These are phyloP conservation scores for Luffia ferchaultella DNA, from an alignment of 2,888 invertebrate species.

Conservation along the genomic window DNA sequence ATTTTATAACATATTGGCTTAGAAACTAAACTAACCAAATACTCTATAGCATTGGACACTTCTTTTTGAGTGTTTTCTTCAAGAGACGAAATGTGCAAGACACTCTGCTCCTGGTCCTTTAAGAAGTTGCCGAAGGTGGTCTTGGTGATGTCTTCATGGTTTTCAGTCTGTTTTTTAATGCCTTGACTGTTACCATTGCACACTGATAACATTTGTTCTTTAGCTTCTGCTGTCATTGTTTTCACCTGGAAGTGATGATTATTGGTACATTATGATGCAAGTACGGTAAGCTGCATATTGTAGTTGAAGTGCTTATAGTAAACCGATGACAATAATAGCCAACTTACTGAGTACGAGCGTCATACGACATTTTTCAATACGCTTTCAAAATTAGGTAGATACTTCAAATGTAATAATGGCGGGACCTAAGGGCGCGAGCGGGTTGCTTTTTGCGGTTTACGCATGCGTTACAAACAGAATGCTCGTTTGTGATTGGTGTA, in stretches of 20 bases:
- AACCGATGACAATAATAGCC: too few species aligned
- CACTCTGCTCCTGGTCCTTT: background rate
- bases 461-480: too few species aligned
- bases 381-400: too few species aligned
- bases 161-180: background rate
- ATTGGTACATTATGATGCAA: background rate
- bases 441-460: too few species aligned
- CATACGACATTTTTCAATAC: too few species aligned
- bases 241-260: slow-evolving; percentile 22
- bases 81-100: background rate
- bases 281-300: too few species aligned
- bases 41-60: background rate
- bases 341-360: too few species aligned
- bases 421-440: too few species aligned
- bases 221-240: slow-evolving; percentile 10
- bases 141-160: background rate
- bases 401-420: too few species aligned
- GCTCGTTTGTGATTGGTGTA: too few species aligned
- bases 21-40: background rate
- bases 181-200: background rate
- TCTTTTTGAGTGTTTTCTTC: background rate
- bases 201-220: background rate
- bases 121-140: background rate
- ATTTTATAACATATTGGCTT: too few species aligned
- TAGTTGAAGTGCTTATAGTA: too few species aligned